Conservation (phyloP, 2,888 invertebrate genomes). For the Hymenopus coronatus region DNA sequence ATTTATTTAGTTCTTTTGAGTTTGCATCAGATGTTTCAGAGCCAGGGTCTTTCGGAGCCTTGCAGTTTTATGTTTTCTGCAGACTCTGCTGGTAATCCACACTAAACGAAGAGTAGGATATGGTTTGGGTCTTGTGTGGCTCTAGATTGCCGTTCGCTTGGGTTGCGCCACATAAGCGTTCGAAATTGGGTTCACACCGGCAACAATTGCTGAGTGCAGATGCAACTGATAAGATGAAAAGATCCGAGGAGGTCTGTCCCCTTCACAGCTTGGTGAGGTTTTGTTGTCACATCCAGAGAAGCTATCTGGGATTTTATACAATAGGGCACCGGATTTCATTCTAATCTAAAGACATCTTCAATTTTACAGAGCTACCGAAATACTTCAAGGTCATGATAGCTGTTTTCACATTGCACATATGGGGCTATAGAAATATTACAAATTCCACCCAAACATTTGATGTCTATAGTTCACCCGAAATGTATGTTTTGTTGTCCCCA, state of each 20-base stretch:
- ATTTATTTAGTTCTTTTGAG: too few species aligned
- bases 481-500: too few species aligned
- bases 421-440: too few species aligned
- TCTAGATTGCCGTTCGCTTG: not conserved
- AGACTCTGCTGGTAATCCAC: not conserved
- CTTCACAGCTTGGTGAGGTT: not conserved
- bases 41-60: too few species aligned
- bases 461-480: too few species aligned
- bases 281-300: not conserved
- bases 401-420: too few species aligned
- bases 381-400: too few species aligned
- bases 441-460: too few species aligned
- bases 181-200: not conserved
- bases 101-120: not conserved
- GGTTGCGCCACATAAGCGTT: conserved; percentile 1
- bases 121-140: not conserved
- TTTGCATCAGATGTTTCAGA: too few species aligned
- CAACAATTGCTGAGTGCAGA: not conserved
- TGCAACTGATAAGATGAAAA: not conserved
- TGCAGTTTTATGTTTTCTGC: not conserved
- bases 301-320: not conserved
- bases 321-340: too few species aligned
- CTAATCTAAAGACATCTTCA: too few species aligned
- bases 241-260: not conserved
- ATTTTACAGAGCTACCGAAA: too few species aligned